phyloP scores from a whole-genome alignment of 37 sponge, comb jelly and placozoan species.

The Ianthella basta region DNA sequence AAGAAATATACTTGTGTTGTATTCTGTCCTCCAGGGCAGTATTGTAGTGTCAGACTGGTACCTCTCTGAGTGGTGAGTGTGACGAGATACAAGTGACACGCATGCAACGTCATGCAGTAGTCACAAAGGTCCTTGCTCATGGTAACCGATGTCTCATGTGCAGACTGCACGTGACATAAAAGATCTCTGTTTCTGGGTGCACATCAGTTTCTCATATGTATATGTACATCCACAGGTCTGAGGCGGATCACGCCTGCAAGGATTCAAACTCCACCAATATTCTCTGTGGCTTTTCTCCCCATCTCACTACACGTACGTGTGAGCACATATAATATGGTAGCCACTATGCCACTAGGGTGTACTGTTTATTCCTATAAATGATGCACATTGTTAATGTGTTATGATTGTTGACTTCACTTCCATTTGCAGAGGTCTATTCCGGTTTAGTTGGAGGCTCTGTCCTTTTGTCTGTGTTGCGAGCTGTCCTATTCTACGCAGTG shows the following conservation, averaged over 20 bases:
- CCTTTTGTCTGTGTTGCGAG: slow-evolving; percentile 41
- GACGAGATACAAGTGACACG: background rate
- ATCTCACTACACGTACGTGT: slow-evolving; percentile 2
- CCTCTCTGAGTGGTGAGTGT: slow-evolving; percentile 68
- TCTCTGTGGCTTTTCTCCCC: background rate
- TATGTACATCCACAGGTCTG: background rate
- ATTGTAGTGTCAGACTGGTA: slow-evolving; percentile 72
- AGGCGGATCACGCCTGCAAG: background rate
- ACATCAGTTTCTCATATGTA: too few relatives aligned
- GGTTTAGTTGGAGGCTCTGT: background rate
- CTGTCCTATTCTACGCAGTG: slow-evolving; percentile 28
- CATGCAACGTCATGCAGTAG: too few relatives aligned
- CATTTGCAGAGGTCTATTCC: too few relatives aligned
- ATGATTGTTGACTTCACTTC: too few relatives aligned
- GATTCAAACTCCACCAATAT: background rate
- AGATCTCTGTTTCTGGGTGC: too few relatives aligned
- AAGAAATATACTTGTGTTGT: background rate
- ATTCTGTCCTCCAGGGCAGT: slow-evolving; percentile 29
- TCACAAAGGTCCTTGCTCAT: background rate
- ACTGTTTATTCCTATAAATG: too few relatives aligned
- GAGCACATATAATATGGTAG: too few relatives aligned
- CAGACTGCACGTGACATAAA: background rate
- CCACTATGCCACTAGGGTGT: background rate
- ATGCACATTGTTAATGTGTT: too few relatives aligned
- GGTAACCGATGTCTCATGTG: background rate